Conservation (phyloP, 1,140 invertebrate species). For the Macrobrachium nipponense region DNA sequence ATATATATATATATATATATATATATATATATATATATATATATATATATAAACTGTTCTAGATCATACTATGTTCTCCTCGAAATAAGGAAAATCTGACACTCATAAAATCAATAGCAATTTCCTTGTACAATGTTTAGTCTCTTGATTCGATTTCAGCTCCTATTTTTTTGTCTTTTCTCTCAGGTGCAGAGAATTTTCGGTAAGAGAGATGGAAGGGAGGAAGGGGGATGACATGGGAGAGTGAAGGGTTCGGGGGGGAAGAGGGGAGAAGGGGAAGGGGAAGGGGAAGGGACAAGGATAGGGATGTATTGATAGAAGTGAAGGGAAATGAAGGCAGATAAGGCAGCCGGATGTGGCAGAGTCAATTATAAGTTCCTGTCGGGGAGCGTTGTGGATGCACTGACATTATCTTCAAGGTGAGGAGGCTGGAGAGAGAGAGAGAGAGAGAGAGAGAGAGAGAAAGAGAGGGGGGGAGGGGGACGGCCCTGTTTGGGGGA, state of each 20-base stretch:
- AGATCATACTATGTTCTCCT: too few species aligned
- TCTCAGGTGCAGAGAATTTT: too few species aligned
- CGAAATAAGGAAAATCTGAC: too few species aligned
- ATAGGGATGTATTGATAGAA: conserved; percentile 14
- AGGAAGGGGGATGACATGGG: background rate
- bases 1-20: too few species aligned
- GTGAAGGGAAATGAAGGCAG: conserved; percentile 34
- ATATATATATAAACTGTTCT: too few species aligned
- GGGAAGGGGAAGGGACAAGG: background rate
- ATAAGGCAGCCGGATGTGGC: conserved; percentile 36
- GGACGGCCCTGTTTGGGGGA: background rate
- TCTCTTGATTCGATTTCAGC: too few species aligned
- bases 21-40: too few species aligned
- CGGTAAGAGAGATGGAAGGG: background rate
- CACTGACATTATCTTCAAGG: background rate
- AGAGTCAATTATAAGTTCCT: conserved; percentile 40
- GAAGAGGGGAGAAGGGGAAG: background rate
- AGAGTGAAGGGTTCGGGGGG: background rate
- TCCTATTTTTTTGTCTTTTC: too few species aligned
- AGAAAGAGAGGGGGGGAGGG: background rate
- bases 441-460: conserved; percentile 32
- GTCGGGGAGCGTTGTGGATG: conserved; percentile 3
- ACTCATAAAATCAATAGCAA: too few species aligned
- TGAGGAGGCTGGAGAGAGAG: conserved; percentile 13
- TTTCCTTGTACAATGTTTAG: too few species aligned